Conservation (phyloP, 2,888 invertebrate genomes). For the Selenia dentaria region DNA sequence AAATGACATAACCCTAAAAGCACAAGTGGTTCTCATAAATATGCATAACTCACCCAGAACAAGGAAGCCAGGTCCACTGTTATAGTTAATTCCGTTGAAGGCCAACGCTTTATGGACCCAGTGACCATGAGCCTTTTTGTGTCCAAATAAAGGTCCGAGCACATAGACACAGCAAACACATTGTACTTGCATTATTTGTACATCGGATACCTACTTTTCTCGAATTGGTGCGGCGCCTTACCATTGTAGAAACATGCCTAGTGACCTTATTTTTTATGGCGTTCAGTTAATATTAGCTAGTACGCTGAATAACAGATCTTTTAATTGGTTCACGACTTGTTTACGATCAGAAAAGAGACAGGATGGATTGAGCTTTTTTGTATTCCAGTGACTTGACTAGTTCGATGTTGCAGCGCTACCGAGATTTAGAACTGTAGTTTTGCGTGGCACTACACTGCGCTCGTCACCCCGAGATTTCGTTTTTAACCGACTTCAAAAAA, state of each 20-base stretch:
- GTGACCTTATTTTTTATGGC: constrained; percentile 14
- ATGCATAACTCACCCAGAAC: constrained; percentile 12
- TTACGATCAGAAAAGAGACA: no score
- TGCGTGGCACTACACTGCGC: no score
- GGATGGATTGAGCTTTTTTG: no score
- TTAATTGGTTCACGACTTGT: constrained; percentile 5
- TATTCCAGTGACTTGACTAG: no score
- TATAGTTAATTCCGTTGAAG: constrained; percentile 15
- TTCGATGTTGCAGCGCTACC: no score
- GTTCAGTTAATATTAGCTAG: constrained; percentile 10
- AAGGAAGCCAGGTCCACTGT: constrained; percentile 14
- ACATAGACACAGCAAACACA: background rate
- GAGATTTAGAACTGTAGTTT: no score
- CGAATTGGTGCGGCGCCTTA: constrained; percentile 9
- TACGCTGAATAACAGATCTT: constrained; percentile 10
- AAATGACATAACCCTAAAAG: no score
- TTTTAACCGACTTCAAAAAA: no score
- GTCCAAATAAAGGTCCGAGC: constrained; percentile 10
- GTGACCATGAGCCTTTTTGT: constrained; percentile 19
- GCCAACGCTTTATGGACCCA: constrained; percentile 20
- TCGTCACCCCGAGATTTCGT: no score
- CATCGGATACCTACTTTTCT: background rate
- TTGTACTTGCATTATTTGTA: background rate
- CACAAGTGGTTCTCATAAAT: no score
- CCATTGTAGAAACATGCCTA: no score